Percentiles rank a stretch among this genome's conserved stretches.
Evolutionary conservation across 1,140 invertebrate genomes (phyloP).

Genomic region (Heterodera carotae): DNA sequence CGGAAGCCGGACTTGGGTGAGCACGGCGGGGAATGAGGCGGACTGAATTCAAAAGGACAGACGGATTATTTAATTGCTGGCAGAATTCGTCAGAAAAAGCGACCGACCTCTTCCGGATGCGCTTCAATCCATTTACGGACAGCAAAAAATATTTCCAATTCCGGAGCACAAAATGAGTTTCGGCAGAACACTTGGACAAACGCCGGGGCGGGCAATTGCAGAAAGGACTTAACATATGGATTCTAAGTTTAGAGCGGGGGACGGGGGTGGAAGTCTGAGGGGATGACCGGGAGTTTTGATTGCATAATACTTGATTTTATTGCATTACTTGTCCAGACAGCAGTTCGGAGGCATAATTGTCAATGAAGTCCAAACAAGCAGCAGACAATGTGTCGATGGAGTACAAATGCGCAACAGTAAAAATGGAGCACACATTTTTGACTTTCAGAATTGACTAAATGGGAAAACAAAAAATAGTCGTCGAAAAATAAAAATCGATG

Average conservation of each 20-base stretch:
- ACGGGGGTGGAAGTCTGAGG: too few species aligned
- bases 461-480: constrained; percentile 28
- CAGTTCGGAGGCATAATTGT: constrained; percentile 77
- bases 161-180: constrained; percentile 91
- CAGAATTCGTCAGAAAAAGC: too few species aligned
- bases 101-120: constrained; percentile 74
- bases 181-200: constrained; percentile 78
- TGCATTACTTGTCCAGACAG: constrained; percentile 14
- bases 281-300: too few species aligned
- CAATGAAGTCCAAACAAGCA: constrained; percentile 77
- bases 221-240: constrained; percentile 39
- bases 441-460: constrained; percentile 74
- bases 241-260: too few species aligned
- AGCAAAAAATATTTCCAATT: constrained; percentile 89
- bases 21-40: constrained; percentile 35
- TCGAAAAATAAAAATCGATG: constrained; percentile 12
- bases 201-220: constrained; percentile 53
- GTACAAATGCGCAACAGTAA: constrained; percentile 83
- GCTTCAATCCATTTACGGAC: constrained; percentile 81
- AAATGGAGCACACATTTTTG: constrained; percentile 86
- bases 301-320: too few species aligned
- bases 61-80: too few species aligned
- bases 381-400: constrained; percentile 72
- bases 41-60: too few species aligned
- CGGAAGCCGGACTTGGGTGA: constrained; percentile 74